Conservation (phyloP, 2,888 invertebrate genomes). For the Trypoxylon attenuatum region DNA sequence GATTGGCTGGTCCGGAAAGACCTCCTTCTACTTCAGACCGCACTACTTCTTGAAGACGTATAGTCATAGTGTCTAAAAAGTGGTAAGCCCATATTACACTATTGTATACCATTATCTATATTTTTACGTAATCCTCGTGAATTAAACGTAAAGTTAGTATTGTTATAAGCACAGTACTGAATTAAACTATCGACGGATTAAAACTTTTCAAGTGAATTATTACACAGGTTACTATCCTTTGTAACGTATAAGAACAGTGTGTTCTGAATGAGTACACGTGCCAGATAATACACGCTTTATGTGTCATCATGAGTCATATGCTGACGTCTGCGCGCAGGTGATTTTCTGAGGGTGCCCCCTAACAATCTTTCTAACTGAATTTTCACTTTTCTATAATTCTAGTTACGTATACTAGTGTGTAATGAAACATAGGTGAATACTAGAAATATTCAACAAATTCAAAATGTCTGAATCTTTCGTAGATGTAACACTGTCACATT, state of each 20-base stretch:
- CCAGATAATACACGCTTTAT: slow-evolving; percentile 14
- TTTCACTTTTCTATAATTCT: neutral
- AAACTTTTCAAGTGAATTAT: neutral
- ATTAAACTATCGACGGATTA: too few species aligned
- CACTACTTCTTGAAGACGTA: slow-evolving; percentile 64
- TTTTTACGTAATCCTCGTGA: too few species aligned
- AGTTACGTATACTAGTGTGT: too few species aligned
- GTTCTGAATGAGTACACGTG: slow-evolving; percentile 7
- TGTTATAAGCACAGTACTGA: too few species aligned
- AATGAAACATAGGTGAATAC: too few species aligned
- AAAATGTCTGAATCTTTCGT: too few species aligned
- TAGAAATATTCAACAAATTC: too few species aligned
- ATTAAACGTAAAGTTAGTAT: too few species aligned
- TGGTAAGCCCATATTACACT: neutral
- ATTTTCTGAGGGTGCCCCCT: neutral
- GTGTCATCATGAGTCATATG: slow-evolving; percentile 47
- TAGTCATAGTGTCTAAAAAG: slow-evolving; percentile 58
- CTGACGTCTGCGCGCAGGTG: slow-evolving; percentile 9
- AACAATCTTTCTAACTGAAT: too few species aligned
- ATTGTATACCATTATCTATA: neutral
- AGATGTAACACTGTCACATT: neutral
- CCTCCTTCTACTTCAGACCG: slow-evolving; percentile 66
- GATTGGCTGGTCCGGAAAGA: slow-evolving; percentile 69
- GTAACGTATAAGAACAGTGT: neutral
- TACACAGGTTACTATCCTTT: neutral